Conservation (phyloP, 2,888 invertebrate species). For the Cremastinae sp. region DNA sequence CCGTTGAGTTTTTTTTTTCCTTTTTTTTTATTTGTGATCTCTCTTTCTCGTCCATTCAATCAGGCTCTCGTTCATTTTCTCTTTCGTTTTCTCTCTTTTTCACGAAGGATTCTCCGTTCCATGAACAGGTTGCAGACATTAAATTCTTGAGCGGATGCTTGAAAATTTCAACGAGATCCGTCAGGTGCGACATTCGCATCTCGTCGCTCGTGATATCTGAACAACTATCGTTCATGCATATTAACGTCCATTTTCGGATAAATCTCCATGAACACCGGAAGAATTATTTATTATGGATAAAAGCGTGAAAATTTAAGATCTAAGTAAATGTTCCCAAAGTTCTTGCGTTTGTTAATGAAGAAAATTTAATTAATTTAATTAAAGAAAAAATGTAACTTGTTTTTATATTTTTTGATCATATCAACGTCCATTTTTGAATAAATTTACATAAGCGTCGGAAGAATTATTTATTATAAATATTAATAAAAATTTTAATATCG, state of each 20-base stretch:
- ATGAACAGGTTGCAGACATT: constrained; percentile 24
- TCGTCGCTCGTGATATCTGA: constrained; percentile 22
- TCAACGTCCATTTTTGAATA: no score
- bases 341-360: no score
- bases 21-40: neutral
- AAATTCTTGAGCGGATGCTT: constrained; percentile 62
- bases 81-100: neutral
- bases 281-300: no score
- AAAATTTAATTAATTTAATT: no score
- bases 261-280: neutral
- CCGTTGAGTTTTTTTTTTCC: neutral
- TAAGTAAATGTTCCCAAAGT: no score
- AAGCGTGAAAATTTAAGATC: neutral
- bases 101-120: constrained; percentile 10
- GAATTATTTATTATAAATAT: no score
- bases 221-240: constrained; percentile 9
- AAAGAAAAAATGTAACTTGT: no score
- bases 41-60: neutral
- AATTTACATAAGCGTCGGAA: no score
- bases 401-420: no score
- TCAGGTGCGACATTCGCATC: constrained; percentile 59
- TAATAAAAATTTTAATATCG: no score
- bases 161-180: constrained; percentile 62
- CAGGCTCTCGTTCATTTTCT: neutral
- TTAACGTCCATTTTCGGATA: neutral